Evolutionary conservation across 2,113 vertebrate species (phyloP).

Genomic region (Diglossa brunneiventris): DNA sequence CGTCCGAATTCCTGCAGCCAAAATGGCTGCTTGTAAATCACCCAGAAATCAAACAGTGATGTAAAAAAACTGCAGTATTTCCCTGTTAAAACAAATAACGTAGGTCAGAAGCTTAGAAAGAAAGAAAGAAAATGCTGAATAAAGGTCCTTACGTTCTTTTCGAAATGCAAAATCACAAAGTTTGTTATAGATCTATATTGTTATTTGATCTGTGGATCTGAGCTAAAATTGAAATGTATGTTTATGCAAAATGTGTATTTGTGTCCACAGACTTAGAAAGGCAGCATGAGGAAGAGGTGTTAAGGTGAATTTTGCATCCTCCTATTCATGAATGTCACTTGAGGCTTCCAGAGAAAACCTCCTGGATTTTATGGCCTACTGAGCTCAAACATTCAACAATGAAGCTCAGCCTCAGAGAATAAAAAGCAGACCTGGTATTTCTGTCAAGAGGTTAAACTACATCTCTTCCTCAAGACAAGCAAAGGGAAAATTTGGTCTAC

Average conservation of each 20-base stretch:
- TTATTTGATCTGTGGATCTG: background rate
- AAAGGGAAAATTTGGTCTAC: background rate
- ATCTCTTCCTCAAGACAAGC: background rate
- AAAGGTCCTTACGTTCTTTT: background rate
- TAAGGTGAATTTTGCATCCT: background rate
- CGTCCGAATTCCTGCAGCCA: background rate
- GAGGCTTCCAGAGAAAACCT: background rate
- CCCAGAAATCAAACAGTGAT: background rate
- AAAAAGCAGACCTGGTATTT: background rate
- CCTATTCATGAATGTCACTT: background rate
- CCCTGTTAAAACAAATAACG: background rate
- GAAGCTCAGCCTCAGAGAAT: background rate
- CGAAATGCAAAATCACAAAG: background rate
- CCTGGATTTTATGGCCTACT: background rate
- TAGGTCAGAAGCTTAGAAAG: background rate
- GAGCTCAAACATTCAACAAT: background rate
- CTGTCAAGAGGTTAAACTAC: background rate
- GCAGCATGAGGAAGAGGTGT: background rate
- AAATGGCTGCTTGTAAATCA: background rate
- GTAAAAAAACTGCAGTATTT: background rate
- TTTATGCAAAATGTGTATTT: background rate
- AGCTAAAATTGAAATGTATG: background rate
- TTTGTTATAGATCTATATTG: background rate
- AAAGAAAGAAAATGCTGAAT: background rate
- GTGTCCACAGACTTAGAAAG: background rate